Conservation (phyloP, 2,113 vertebrate genomes). For the Ailurus styani region DNA sequence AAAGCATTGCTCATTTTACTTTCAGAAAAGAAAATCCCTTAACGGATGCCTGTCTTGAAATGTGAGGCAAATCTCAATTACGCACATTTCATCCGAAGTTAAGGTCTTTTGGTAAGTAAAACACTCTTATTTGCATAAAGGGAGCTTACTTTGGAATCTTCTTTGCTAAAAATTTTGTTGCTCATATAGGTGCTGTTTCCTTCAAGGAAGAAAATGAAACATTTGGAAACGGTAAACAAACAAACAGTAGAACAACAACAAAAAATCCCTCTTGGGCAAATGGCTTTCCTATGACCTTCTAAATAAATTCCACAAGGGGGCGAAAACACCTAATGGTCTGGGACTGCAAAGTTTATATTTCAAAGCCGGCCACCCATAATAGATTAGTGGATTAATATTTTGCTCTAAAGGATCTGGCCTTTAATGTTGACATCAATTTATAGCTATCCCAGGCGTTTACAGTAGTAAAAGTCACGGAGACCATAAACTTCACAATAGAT, state of each 20-base stretch:
- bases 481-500: slow-evolving; percentile 79
- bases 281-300: slow-evolving; percentile 59
- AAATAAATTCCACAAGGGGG: slow-evolving; percentile 79
- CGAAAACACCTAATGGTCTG: slow-evolving; percentile 74
- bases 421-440: slow-evolving; percentile 83
- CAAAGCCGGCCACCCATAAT: slow-evolving; percentile 77
- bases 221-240: slow-evolving; percentile 13
- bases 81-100: slow-evolving; percentile 7
- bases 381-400: slow-evolving; percentile 84
- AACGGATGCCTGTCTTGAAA: slow-evolving; percentile 1
- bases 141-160: slow-evolving; percentile 8
- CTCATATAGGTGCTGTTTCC: background rate
- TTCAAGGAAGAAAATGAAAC: slow-evolving; percentile 3
- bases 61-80: slow-evolving; percentile 30
- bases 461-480: slow-evolving; percentile 80
- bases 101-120: slow-evolving; percentile 11
- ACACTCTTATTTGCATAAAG: background rate
- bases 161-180: background rate
- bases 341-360: slow-evolving; percentile 71
- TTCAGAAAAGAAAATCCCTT: slow-evolving; percentile 22
- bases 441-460: slow-evolving; percentile 74
- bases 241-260: background rate
- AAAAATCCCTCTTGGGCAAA: background rate
- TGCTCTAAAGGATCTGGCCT: slow-evolving; percentile 81
- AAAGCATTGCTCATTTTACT: background rate